Conservation (phyloP, 1,140 invertebrate genomes). For the Acromyrmex echinatior region DNA sequence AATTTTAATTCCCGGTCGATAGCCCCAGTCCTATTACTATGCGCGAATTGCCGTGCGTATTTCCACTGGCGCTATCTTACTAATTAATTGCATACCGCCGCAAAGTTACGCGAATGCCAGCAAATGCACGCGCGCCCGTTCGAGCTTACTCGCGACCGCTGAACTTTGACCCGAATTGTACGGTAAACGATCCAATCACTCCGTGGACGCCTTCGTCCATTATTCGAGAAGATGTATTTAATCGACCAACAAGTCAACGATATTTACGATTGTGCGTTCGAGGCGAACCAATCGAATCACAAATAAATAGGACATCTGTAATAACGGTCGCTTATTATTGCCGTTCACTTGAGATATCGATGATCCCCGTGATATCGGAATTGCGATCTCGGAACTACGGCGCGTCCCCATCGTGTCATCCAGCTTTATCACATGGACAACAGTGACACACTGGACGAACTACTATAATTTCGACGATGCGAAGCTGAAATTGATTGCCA, state of each 20-base stretch:
- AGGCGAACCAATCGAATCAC: neutral
- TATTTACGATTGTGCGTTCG: neutral
- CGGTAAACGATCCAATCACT: conserved; percentile 50
- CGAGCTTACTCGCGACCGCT: conserved; percentile 32
- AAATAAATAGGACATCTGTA: neutral
- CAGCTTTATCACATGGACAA: neutral
- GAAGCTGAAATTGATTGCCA: conserved; percentile 9
- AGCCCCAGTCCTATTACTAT: neutral
- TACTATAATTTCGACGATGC: conserved; percentile 27
- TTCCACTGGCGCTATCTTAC: conserved; percentile 17
- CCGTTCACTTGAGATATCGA: neutral
- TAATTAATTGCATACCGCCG: conserved; percentile 52
- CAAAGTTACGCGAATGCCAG: neutral
- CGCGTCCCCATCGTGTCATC: neutral
- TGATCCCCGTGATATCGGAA: neutral
- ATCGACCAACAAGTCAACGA: conserved; percentile 22
- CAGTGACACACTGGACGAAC: neutral
- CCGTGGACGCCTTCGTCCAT: neutral
- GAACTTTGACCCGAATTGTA: conserved; percentile 64
- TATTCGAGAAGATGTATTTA: neutral
- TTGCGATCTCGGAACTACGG: too few relatives aligned
- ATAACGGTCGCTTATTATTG: neutral
- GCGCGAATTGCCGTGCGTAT: conserved; percentile 18
- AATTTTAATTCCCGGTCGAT: conserved; percentile 44
- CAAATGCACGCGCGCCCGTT: neutral